phyloP scores from a whole-genome alignment of 1,140 invertebrate genomes.

The Pemphigus obesinymphae region DNA sequence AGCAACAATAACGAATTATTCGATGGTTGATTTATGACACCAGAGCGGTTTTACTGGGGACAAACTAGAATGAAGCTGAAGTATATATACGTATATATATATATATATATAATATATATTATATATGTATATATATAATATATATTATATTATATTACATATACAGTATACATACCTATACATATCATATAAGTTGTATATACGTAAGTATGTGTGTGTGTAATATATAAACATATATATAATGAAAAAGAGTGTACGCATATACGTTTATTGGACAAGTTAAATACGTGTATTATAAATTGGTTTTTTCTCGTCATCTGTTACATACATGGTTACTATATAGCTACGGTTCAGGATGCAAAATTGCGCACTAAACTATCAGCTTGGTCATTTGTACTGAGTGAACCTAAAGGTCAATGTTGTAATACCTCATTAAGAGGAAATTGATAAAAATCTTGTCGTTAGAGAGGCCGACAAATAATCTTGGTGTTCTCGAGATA shows the following conservation, averaged over 20 bases:
- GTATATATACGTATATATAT: background rate
- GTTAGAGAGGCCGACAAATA: constrained; percentile 5
- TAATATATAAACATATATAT: constrained; percentile 1
- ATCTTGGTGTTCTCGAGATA: background rate
- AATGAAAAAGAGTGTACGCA: background rate
- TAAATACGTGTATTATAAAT: constrained; percentile 33
- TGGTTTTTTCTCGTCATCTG: constrained; percentile 31
- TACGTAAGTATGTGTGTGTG: background rate
- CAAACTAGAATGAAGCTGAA: constrained; percentile 39
- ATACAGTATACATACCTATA: background rate
- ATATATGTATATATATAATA: background rate
- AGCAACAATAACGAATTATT: constrained; percentile 41
- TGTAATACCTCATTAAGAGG: constrained; percentile 11
- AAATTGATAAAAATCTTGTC: constrained; percentile 20
- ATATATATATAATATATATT: background rate
- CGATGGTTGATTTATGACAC: constrained; percentile 40
- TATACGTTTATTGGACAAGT: constrained; percentile 12
- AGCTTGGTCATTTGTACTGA: background rate
- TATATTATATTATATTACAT: too few relatives aligned
- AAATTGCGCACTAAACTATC: constrained; percentile 33
- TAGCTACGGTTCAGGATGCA: background rate
- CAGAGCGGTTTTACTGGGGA: constrained; percentile 25
- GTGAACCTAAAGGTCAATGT: background rate
- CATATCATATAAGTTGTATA: background rate
- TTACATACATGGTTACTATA: background rate